phyloP scores from a whole-genome alignment of 1,140 invertebrate genomes.

The Drosophila ananassae region DNA sequence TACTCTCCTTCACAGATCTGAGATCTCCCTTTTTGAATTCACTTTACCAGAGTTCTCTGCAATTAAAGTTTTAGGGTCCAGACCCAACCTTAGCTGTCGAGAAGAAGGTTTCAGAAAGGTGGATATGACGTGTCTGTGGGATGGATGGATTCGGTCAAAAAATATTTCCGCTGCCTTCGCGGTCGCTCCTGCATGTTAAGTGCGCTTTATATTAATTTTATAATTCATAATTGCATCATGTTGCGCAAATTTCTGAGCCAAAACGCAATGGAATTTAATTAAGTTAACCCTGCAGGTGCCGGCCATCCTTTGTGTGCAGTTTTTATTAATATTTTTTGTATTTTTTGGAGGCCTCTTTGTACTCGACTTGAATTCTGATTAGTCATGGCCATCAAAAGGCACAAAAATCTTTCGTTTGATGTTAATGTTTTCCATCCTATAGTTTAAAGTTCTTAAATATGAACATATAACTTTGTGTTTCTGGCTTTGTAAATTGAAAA shows the following conservation, averaged over 20 bases:
- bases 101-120: not conserved
- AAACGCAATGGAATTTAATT: slow-evolving; percentile 72
- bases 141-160: slow-evolving; percentile 34
- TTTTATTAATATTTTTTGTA: slow-evolving; percentile 11
- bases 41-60: slow-evolving; percentile 24
- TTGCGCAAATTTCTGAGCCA: slow-evolving; percentile 53
- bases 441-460: not conserved
- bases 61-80: slow-evolving; percentile 43
- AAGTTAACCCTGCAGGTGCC: slow-evolving; percentile 49
- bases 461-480: not conserved
- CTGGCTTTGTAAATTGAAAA: not conserved
- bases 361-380: slow-evolving; percentile 58
- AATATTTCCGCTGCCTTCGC: slow-evolving; percentile 55
- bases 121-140: slow-evolving; percentile 16
- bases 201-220: slow-evolving; percentile 58
- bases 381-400: slow-evolving; percentile 24
- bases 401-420: slow-evolving; percentile 2
- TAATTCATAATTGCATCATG: slow-evolving; percentile 70
- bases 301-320: slow-evolving; percentile 44
- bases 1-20: slow-evolving; percentile 16
- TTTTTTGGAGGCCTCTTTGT: slow-evolving; percentile 27
- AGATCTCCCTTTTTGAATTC: not conserved
- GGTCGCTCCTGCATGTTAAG: slow-evolving; percentile 59
- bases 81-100: slow-evolving; percentile 11
- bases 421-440: not conserved